Base-by-base conservation (phyloP, 92 coral and sea anemone species). In the Palythoa heliodiscus region DNA sequence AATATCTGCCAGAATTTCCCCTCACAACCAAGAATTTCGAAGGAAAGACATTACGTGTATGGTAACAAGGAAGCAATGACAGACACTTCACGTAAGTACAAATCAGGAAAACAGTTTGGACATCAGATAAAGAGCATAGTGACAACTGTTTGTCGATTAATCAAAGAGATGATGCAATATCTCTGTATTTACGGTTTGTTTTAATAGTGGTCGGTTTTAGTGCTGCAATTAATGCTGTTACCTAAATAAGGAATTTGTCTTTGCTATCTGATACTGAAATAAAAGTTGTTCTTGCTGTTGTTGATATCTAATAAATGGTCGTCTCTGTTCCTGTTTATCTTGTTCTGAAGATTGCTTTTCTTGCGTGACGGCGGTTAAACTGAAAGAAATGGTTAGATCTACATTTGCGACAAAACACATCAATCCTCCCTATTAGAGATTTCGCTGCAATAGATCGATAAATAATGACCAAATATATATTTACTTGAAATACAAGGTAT, bases 51-150 rank as follows among this genome's bases (percentile, higher is more conserved):
- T 9, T 58, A 57, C 38, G 55, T 47, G 38, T 47, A 80, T 15
- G 54, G 24, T 8, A 67, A 23, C 23, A 48, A 63, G 22, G 43
- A 50, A 43, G 47, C 73, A 80, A 24, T 80, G 74, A 80, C 84
- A 80, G 75, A 80, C 63, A 80, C 22, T 48, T 80, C 47, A 29
- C 84, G 84, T 80, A 80, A 80, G 84, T 80, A 43, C 9, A 80
- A 64, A 25, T 66, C 39, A 80, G 17, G 11, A 29, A 43, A 43
- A 70, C 22, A 22, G 17, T 80, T 73, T 48, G 7, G 55, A 14
- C 47, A 63, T 64, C 22, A 22, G n/a, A 64, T 75, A 53, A 50
- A 22, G 23, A 9, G 24, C 64, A 63, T 63, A 53, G 35, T 52
- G 48, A 64, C 72, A 66, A 15, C 74, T 58, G 15, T 16, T 39